Evolutionary conservation across 2,113 vertebrate genomes (phyloP), one percentile per base, ranked within the genome.

Genomic region (Mesoclemmys tuberculata): DNA sequence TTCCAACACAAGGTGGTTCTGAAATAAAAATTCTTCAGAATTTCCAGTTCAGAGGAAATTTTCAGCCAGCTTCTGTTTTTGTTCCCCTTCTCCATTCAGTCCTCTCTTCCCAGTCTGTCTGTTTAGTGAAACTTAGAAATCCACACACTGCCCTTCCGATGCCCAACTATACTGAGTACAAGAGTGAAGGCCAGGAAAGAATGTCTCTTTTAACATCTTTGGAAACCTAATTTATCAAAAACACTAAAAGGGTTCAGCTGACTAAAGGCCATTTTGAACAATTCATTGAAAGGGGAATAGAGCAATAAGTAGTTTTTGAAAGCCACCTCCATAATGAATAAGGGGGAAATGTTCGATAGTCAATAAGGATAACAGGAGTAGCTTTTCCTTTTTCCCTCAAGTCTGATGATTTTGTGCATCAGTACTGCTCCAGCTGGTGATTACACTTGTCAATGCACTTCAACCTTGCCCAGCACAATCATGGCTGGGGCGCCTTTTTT

Each of bases 221-320:
- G 1, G 26, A 89, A 87, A 93, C 83, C 26, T 1, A 51, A 82
- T 48, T 81, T 91, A 58, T 58, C 75, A 83, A 77, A 56, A 92
- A 38, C 86, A 92, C 2, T 10, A 16, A 74, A 82, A 93, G 38
- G 1, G 14, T 27, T 93, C 86, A 93, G 48, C 91, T 93, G 92
- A 94, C 95, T 92, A 91, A 87, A 87, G 81, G 54, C 74, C 78
- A 31, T 90, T 94, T 93, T 90, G 89, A 44, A 55, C 84, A 79
- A 51, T 38, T 93, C 75, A 85, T 91, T 90, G 26, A 92, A 85
- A 85, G 44, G 86, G 82, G 93, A 95, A 64, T 48, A 78, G 91
- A 58, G 92, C 77, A 91, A 92, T 89, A 91, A 84, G 77, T 6
- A 6, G 46, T n/a, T 80, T 75, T 87, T 96, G 79, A 92, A 92